Evolutionary conservation across 2,797 vertebrate species (phyloP), one percentile per base, ranked within the genome.

Genomic region (Coregonus sp.): DNA sequence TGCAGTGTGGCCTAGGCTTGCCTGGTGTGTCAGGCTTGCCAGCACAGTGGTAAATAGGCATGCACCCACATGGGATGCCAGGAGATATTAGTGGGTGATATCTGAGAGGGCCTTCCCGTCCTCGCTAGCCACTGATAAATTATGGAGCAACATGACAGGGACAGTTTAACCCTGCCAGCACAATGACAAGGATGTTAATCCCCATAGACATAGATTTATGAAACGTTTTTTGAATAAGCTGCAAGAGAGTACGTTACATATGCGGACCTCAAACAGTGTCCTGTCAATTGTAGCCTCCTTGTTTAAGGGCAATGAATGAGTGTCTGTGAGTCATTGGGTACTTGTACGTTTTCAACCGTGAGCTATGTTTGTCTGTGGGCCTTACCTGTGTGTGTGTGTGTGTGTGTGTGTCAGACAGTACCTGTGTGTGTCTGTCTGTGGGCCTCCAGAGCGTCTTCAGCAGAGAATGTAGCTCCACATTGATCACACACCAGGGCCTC

Each of bases 401-500:
- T 31, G 56, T 50, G 65, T 66, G 63, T 68, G 61, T 68, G n/a
- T 25, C 25, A 4, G 31, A 25, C 74, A 78, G 76, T 96, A 99
- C 98, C 98, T 14, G 97, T 98, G 89, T 99, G 98, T 9, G 96
- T 98, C 92, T 96, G 96, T 85, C 97, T 94, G 92, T 99, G 98
- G 4, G 95, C 92, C 83, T 98, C 98, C 94, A 99, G 93, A 20
- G 96, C 97, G 0, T 99, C 97, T 82, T 99, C 97, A 75, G 98
- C 98, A 0, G 98, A 97, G 91, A 99, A 99, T 51, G 98, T 98
- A 35, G 97, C 96, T 3, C 98, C 98, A 0, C 98, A 99, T 91
- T 99, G 98, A 90, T 99, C 97, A 77, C 98, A 99, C 82, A 97
- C 96, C 82, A 98, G 95, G 75, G 96, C 96, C 89, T 99, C 98